Evolutionary conservation across 2,113 vertebrate species (phyloP).

Genomic region (Microcebus lehilahytsara): DNA sequence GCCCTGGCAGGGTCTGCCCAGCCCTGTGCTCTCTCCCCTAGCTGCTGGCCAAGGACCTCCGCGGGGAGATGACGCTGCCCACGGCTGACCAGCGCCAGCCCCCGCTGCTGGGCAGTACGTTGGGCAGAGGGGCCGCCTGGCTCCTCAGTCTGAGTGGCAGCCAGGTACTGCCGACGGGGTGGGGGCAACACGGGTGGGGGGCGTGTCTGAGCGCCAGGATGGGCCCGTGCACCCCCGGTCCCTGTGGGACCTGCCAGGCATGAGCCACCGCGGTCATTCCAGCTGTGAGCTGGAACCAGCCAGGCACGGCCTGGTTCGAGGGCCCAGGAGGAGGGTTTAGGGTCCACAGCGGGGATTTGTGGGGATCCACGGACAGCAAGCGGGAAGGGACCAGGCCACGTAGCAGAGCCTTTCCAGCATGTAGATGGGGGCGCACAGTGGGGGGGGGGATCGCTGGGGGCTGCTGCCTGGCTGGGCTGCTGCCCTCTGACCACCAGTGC

Average conservation of each 20-base stretch:
- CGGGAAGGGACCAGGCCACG: rapidly evolving
- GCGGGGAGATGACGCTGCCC: constrained; percentile 92
- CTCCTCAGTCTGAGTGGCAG: constrained; percentile 89
- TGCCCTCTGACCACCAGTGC: background rate
- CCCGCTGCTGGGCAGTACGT: constrained; percentile 85
- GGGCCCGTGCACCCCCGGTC: background rate
- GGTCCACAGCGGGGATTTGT: rapidly evolving
- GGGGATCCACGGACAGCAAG: rapidly evolving
- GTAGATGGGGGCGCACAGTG: rapidly evolving
- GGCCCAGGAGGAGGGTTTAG: rapidly evolving
- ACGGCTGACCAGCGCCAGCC: constrained; percentile 76
- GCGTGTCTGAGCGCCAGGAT: background rate
- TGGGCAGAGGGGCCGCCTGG: constrained; percentile 89
- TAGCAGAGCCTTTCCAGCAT: rapidly evolving
- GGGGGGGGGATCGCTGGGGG: background rate
- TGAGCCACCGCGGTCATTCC: rapidly evolving
- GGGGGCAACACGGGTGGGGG: rapidly evolving
- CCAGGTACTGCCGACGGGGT: constrained; percentile 82
- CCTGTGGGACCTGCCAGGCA: rapidly evolving
- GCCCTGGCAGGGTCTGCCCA: background rate
- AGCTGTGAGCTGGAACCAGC: rapidly evolving
- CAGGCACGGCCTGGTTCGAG: rapidly evolving
- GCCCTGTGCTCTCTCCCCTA: constrained; percentile 69
- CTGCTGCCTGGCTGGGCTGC: rapidly evolving
- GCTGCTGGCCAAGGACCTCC: constrained; percentile 93